Conservation (phyloP, 2,888 invertebrate genomes). For the Pristionchus maxplancki region DNA sequence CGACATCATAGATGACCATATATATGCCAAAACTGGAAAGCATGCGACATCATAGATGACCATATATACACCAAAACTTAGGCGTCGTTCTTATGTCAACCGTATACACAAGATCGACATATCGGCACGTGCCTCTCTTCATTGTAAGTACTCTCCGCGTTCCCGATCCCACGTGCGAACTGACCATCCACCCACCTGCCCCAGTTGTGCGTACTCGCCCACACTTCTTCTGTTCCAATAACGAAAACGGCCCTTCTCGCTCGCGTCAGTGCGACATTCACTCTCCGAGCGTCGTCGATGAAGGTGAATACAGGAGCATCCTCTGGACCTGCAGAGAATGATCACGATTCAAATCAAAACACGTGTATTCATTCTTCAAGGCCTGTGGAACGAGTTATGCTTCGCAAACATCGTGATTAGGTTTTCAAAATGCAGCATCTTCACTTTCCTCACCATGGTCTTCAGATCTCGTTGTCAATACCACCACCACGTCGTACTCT, state of each 20-base stretch:
- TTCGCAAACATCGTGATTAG: background rate
- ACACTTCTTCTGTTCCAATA: background rate
- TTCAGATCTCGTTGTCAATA: background rate
- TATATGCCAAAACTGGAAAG: no score
- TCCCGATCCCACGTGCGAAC: no score
- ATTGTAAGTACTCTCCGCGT: no score
- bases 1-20: no score
- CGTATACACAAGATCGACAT: no score
- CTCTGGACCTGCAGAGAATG: no score
- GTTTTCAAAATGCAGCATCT: background rate
- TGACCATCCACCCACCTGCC: background rate
- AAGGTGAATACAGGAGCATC: background rate
- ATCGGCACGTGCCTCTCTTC: no score
- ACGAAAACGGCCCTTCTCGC: background rate
- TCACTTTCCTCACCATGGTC: background rate
- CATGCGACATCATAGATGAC: no score
- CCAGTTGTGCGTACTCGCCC: background rate
- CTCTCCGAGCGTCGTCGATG: background rate
- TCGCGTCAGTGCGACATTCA: background rate
- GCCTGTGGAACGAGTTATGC: background rate
- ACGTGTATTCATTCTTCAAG: background rate
- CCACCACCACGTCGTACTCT: background rate
- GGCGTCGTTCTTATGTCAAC: no score
- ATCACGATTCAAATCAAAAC: background rate
- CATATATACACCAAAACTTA: no score